Conservation (phyloP, 2,888 invertebrate species). For the Cerastis leucographa region DNA sequence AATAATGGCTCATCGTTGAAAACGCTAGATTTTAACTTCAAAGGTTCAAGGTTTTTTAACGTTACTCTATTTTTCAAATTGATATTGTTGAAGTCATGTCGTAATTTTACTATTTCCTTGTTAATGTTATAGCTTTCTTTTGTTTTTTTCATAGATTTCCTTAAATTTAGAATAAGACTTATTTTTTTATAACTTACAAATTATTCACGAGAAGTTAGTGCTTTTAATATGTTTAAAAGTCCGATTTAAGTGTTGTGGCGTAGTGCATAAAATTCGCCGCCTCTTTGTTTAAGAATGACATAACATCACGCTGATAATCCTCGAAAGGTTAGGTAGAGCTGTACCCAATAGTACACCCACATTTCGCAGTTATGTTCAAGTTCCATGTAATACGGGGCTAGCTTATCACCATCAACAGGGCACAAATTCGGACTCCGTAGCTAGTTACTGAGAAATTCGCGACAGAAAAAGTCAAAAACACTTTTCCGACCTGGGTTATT, state of each 20-base stretch:
- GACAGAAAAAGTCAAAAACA: background rate
- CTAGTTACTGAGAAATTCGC: background rate
- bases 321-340: background rate
- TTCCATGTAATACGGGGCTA: background rate
- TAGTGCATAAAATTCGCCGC: background rate
- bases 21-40: constrained; percentile 64
- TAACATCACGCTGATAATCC: background rate
- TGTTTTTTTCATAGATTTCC: constrained; percentile 74
- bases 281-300: background rate
- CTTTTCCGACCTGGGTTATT: background rate
- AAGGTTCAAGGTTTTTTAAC: constrained; percentile 71
- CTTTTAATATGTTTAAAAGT: background rate
- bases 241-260: background rate
- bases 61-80: constrained; percentile 80
- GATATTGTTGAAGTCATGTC: constrained; percentile 76
- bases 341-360: background rate
- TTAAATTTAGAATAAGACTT: constrained; percentile 64
- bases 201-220: background rate
- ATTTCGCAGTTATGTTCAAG: background rate
- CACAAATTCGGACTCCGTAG: background rate
- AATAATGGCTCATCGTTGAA: constrained; percentile 63
- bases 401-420: background rate
- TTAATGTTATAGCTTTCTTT: constrained; percentile 74
- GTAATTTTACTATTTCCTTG: constrained; percentile 80
- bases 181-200: constrained; percentile 7